A percentile compares a stretch with the other conserved stretches of the same genome.
These are phyloP conservation scores for Mactromeris polynyma DNA, from an alignment of 2,888 invertebrate genomes.

Conservation along the genomic window DNA sequence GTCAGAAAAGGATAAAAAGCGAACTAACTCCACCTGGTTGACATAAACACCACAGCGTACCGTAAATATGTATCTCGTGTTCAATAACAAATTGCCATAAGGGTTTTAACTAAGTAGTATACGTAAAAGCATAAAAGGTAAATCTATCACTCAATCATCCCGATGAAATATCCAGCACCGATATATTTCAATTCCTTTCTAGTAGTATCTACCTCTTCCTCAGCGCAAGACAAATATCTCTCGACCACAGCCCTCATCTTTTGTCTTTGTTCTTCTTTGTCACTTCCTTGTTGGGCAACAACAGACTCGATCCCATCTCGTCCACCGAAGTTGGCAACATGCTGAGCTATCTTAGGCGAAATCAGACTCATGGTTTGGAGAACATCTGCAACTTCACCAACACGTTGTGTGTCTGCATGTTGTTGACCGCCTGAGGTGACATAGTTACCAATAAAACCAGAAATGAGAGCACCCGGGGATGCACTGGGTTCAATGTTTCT, in stretches of 20 bases:
- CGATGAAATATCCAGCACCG: conserved; percentile 27
- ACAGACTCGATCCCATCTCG: background rate
- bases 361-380: background rate
- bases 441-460: conserved; percentile 5
- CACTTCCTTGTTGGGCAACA: background rate
- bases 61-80: no score
- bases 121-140: no score
- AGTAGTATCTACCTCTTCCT: conserved; percentile 2
- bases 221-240: conserved; percentile 28
- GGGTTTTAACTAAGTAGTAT: no score
- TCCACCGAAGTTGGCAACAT: conserved; percentile 19
- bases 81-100: no score
- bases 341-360: background rate
- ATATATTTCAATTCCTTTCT: conserved; percentile 19
- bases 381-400: background rate
- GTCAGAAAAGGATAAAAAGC: no score
- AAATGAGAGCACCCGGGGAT: background rate
- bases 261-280: background rate
- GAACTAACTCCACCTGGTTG: no score
- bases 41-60: no score
- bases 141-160: background rate
- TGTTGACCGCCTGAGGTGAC: conserved; percentile 17
- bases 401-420: background rate
- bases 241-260: background rate
- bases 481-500: background rate